phyloP scores from a whole-genome alignment of 2,888 invertebrate species.

The Andricus quercusramuli region DNA sequence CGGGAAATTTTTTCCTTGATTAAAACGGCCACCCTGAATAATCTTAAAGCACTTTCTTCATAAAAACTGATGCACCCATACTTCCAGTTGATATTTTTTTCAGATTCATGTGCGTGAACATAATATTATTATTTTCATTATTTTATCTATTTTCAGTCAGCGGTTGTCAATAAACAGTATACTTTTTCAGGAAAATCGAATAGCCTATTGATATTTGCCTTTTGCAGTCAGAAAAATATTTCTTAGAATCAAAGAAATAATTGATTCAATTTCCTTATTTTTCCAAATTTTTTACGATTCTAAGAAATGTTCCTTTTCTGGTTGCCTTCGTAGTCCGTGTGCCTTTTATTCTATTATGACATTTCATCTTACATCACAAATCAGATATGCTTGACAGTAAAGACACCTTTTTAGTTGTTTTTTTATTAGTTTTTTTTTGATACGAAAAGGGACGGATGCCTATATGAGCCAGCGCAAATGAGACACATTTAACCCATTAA shows the following conservation, averaged over 20 bases:
- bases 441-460: neutral
- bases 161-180: neutral
- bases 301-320: neutral
- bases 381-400: constrained; percentile 8
- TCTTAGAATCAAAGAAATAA: neutral
- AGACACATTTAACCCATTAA: neutral
- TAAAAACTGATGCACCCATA: neutral
- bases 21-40: neutral
- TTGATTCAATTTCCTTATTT: too few relatives aligned
- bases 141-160: neutral
- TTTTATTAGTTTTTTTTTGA: neutral
- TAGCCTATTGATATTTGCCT: neutral
- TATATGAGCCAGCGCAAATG: neutral
- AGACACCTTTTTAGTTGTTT: neutral
- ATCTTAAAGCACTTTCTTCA: neutral
- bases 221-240: too few relatives aligned
- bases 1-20: too few relatives aligned
- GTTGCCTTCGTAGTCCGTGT: neutral
- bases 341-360: neutral
- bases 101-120: neutral
- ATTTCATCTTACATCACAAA: constrained; percentile 13
- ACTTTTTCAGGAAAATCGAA: neutral
- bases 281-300: neutral
- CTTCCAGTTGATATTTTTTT: neutral
- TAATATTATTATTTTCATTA: neutral